phyloP scores from a whole-genome alignment of 2,113 vertebrate species.

The Onychorhynchus coronatus region DNA sequence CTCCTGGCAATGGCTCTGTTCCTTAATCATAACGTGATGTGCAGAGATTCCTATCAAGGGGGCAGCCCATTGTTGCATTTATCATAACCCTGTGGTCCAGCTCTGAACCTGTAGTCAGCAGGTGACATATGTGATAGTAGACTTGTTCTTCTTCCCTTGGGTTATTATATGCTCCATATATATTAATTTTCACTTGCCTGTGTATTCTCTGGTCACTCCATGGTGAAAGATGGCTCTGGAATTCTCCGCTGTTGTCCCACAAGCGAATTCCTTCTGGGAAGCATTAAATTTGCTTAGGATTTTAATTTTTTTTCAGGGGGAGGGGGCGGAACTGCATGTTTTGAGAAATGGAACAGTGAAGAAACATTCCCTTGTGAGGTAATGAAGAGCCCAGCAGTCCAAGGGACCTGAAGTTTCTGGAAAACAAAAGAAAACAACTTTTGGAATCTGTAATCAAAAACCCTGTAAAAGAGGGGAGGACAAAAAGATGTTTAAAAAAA shows the following conservation, averaged over 20 bases:
- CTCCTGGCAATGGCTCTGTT: neutral
- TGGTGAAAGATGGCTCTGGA: neutral
- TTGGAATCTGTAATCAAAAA: neutral
- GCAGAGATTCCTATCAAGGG: neutral
- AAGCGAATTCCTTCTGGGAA: neutral
- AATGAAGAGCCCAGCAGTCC: neutral
- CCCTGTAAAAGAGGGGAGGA: neutral
- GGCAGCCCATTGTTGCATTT: neutral
- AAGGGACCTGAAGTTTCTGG: neutral
- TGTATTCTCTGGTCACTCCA: neutral
- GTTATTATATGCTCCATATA: neutral
- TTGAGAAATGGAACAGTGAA: neutral
- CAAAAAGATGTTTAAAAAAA: neutral
- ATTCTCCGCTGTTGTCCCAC: neutral
- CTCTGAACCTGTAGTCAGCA: neutral
- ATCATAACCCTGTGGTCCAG: neutral
- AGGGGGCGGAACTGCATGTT: neutral
- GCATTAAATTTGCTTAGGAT: neutral
- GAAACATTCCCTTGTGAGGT: neutral
- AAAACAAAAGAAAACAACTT: neutral
- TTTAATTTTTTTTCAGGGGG: fast-evolving
- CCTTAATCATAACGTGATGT: neutral
- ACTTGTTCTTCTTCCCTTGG: neutral
- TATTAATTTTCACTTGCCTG: neutral
- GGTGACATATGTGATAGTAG: neutral